These are phyloP conservation scores for Echinops telfairi DNA, from an alignment of 2,113 vertebrate species.

Conservation along the genomic window DNA sequence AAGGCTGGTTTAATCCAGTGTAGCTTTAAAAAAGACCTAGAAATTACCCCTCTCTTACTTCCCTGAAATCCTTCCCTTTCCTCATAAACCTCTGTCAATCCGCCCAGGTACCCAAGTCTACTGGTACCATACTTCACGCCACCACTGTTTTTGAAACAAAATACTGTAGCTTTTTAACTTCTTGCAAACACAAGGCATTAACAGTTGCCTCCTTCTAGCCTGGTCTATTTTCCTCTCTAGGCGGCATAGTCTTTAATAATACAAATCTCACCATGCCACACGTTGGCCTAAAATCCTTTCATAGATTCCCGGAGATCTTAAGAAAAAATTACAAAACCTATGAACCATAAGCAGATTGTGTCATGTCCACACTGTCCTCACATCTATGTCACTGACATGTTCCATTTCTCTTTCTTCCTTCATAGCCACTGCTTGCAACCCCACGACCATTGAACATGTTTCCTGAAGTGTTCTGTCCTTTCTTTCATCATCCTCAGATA, in stretches of 20 bases:
- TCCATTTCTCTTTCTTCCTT: neutral
- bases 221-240: neutral
- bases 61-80: neutral
- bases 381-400: neutral
- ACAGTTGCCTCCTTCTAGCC: neutral
- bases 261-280: neutral
- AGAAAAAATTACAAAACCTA: neutral
- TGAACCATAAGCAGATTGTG: neutral
- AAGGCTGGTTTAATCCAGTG: neutral
- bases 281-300: neutral
- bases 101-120: neutral
- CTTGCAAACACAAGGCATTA: neutral
- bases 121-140: neutral
- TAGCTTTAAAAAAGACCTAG: neutral
- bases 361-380: neutral
- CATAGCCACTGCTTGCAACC: neutral
- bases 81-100: neutral
- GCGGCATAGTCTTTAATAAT: slow-evolving; percentile 18
- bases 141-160: neutral
- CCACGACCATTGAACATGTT: neutral
- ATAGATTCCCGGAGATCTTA: neutral
- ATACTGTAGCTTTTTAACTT: neutral
- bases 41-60: neutral
- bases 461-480: neutral
- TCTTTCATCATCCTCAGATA: neutral